Base-by-base conservation (phyloP, 2,797 vertebrate species). In the Rachycentron canadum region DNA sequence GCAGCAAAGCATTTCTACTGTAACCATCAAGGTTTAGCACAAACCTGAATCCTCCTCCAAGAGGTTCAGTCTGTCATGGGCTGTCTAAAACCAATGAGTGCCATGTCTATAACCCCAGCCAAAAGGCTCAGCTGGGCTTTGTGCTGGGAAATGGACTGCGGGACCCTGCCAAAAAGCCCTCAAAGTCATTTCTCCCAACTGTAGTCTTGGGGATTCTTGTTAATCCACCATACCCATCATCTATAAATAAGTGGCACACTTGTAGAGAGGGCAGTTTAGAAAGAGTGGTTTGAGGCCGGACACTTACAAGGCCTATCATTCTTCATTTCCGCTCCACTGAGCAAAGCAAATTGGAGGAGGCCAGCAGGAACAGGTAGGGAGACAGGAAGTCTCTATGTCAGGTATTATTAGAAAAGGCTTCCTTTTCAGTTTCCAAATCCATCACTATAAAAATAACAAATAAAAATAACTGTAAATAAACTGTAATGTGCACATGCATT, bases 191-290 rank as follows among this genome's bases (percentile, higher is more conserved):
- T 91, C 87, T 89, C 83, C 89, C 78, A 83, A 90, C 88, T 86
- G 85, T 79, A 88, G 91, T 90, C 89, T 84, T 70, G 87, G 89
- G 90, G 84, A 92, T 93, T 90, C 79, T 81, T 83, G 85, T 91
- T 93, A 94, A 93, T 94, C 90, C 93, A 86, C 88, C 82, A 34
- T 91, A 87, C 73, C 89, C 88, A 91, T 94, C 86, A 84, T 89
- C 91, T 93, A 89, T 92, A 93, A 91, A 94, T 92, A 91, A 90
- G 89, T 82, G 88, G 79, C 76, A 83, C 81, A 87, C 64, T 86
- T 89, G 81, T 89, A 74, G 82, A 89, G 78, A 80, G 85, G 65
- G 73, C 60, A 64, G 81, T 89, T 90, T 87, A 79, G 67, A 89
- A 83, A 65, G 73, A 84, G 82, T 34, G 79, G 78, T 85, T 88